phyloP scores from a whole-genome alignment of 2,888 invertebrate genomes.

The Tanypteryx hageni region DNA sequence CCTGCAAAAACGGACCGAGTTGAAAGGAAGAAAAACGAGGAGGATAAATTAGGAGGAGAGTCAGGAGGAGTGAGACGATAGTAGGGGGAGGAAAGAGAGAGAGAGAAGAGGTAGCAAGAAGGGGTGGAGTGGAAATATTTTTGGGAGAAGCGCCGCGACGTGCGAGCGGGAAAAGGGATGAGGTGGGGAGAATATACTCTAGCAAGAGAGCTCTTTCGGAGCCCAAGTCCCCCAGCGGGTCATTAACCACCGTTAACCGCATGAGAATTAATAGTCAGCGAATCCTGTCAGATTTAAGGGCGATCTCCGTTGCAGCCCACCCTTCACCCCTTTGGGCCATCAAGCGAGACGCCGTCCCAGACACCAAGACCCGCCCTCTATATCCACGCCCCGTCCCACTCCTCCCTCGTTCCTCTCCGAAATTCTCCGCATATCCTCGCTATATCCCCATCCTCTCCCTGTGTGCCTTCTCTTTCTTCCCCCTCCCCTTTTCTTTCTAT shows the following conservation, averaged over 20 bases:
- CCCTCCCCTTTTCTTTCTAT: not conserved
- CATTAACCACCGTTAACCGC: constrained; percentile 61
- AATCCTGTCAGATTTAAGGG: constrained; percentile 58
- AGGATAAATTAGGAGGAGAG: no score
- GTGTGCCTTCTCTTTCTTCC: not conserved
- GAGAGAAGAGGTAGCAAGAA: not conserved
- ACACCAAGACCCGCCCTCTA: not conserved
- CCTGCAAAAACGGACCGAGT: no score
- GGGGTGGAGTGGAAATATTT: not conserved
- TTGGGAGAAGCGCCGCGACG: not conserved
- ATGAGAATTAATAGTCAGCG: constrained; percentile 56
- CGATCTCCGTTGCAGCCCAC: constrained; percentile 38
- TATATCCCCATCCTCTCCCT: no score
- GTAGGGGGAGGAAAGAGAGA: not conserved
- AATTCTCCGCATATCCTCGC: no score
- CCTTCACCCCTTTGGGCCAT: constrained; percentile 53
- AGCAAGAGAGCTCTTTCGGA: constrained; percentile 29
- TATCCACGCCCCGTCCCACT: not conserved
- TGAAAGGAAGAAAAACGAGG: no score
- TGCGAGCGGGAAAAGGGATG: not conserved
- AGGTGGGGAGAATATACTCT: constrained; percentile 20
- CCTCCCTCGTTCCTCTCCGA: not conserved
- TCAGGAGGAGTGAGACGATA: not conserved
- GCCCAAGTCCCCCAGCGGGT: constrained; percentile 48
- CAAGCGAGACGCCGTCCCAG: constrained; percentile 46